Evolutionary conservation across 2,113 vertebrate species (phyloP).

Genomic region (Peromyscus maniculatus): DNA sequence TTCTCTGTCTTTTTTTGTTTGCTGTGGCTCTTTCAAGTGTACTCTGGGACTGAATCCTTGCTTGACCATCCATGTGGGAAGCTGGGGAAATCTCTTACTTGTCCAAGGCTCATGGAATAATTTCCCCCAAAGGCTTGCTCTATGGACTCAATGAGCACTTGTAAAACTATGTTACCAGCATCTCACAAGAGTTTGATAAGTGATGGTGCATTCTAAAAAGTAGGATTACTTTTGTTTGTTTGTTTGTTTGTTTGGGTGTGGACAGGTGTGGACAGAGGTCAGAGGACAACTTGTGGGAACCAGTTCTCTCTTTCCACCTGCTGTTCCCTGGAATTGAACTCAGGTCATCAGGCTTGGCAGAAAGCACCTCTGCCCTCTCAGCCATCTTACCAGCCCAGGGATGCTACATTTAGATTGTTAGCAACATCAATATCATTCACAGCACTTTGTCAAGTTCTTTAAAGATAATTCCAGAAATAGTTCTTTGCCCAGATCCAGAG

Average conservation of each 20-base stretch:
- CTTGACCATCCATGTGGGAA: not conserved
- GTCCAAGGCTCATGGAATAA: not conserved
- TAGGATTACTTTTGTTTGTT: not conserved
- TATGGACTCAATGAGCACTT: not conserved
- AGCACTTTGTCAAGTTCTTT: slow-evolving; percentile 6
- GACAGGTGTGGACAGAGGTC: not conserved
- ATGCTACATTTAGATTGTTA: not conserved
- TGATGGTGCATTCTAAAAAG: not conserved
- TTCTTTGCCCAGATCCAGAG: not conserved
- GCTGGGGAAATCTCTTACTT: not conserved
- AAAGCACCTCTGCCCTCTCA: not conserved
- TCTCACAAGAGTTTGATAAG: not conserved
- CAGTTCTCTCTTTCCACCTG: not conserved
- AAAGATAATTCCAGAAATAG: not conserved
- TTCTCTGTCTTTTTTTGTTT: not conserved
- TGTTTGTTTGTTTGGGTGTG: not conserved
- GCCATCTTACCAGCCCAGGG: not conserved
- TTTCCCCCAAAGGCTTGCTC: not conserved
- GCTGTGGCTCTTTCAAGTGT: not conserved
- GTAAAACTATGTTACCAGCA: not conserved
- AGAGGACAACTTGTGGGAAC: not conserved
- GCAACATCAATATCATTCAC: not conserved
- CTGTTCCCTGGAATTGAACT: not conserved
- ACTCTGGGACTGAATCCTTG: not conserved
- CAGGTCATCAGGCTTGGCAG: too few relatives aligned